phyloP scores from a whole-genome alignment of 2,888 invertebrate species.

The Drosophila anceps region DNA sequence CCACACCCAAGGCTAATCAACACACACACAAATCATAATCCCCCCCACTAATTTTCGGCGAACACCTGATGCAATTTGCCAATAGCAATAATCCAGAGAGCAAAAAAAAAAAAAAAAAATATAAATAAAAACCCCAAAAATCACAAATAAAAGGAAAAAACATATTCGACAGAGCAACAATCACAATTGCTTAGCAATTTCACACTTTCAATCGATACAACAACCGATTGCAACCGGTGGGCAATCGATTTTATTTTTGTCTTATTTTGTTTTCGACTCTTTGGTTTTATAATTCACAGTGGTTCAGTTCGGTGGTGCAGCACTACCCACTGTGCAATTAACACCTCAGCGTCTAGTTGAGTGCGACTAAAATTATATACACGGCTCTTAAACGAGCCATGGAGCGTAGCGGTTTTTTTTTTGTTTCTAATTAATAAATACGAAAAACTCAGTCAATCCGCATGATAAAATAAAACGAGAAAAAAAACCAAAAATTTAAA shows the following conservation, averaged over 20 bases:
- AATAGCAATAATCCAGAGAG: constrained; percentile 59
- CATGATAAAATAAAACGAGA: constrained; percentile 48
- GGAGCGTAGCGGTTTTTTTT: constrained; percentile 49
- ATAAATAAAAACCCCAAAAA: constrained; percentile 27
- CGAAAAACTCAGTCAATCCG: constrained; percentile 37
- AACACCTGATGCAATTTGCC: constrained; percentile 81
- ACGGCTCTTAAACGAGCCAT: constrained; percentile 60
- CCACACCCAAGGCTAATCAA: constrained; percentile 77
- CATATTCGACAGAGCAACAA: constrained; percentile 59
- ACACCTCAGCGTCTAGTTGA: constrained; percentile 71
- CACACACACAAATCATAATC: constrained; percentile 73
- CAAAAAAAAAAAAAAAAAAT: constrained; percentile 22
- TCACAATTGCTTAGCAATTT: constrained; percentile 81
- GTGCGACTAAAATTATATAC: constrained; percentile 70
- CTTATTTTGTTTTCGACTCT: not conserved
- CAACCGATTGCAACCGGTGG: constrained; percentile 64
- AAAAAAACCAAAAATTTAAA: constrained; percentile 20
- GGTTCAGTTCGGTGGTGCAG: constrained; percentile 31
- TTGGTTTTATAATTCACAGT: constrained; percentile 37
- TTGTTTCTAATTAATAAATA: constrained; percentile 76
- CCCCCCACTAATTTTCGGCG: constrained; percentile 22
- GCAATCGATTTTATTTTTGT: constrained; percentile 45
- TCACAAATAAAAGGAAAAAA: constrained; percentile 32
- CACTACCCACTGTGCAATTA: constrained; percentile 81
- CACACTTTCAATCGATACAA: constrained; percentile 75